A percentile compares a stretch with the other conserved stretches of the same genome.
Evolutionary conservation across 2,113 vertebrate genomes (phyloP).

Genomic region (Dascyllus trimaculatus): DNA sequence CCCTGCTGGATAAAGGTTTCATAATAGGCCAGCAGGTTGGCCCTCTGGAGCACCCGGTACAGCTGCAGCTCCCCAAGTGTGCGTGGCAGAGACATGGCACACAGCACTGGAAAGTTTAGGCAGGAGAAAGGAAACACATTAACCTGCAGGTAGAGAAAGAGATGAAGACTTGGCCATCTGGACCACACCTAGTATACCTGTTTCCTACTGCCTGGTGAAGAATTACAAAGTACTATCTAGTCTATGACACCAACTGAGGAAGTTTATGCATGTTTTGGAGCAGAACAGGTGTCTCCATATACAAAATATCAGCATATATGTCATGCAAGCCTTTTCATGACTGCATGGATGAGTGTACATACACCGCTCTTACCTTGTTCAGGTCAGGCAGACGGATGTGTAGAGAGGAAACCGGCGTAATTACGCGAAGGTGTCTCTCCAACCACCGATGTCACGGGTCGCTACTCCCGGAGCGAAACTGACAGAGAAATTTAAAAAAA

Average conservation of each 20-base stretch:
- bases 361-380: conserved; percentile 62
- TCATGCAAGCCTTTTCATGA: neutral
- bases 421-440: conserved; percentile 39
- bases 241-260: neutral
- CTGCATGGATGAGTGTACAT: neutral
- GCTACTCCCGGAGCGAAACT: conserved; percentile 16
- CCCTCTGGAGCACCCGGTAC: conserved; percentile 94
- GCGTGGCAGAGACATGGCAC: conserved; percentile 93
- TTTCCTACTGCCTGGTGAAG: neutral
- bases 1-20: conserved; percentile 99
- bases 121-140: conserved; percentile 43
- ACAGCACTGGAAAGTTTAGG: conserved; percentile 55
- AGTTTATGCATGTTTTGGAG: conserved; percentile 4
- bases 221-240: neutral
- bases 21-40: conserved; percentile 97
- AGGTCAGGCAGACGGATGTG: conserved; percentile 24
- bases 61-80: conserved; percentile 98
- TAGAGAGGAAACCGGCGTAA: conserved; percentile 31
- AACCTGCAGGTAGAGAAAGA: conserved; percentile 46
- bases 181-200: conserved; percentile 6
- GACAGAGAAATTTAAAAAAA: conserved; percentile 9
- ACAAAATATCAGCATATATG: neutral
- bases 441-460: conserved; percentile 40
- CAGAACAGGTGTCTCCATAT: neutral
- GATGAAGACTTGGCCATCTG: conserved; percentile 14